These are phyloP conservation scores for Gymnothorax reevesii DNA, from an alignment of 2,797 vertebrate genomes.

Conservation along the genomic window DNA sequence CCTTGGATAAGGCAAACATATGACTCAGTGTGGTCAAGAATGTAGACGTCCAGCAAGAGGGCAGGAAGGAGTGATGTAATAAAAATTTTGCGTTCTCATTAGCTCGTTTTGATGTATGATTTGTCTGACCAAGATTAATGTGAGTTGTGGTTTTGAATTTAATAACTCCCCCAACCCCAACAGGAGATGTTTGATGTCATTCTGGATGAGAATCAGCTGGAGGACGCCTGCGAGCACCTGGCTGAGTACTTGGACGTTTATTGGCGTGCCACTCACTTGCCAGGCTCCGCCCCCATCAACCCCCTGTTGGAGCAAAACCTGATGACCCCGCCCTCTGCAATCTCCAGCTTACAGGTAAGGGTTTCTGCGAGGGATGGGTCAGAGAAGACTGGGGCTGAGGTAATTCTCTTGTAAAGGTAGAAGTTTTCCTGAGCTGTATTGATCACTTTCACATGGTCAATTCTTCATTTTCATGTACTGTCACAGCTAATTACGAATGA, in stretches of 20 bases:
- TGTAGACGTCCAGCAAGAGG: neutral
- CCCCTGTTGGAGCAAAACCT: conserved; percentile 76
- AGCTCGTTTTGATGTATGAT: neutral
- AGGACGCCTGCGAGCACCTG: conserved; percentile 92
- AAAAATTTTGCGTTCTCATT: neutral
- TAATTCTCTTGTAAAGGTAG: neutral
- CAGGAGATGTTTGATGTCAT: conserved; percentile 96
- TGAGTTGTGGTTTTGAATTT: neutral
- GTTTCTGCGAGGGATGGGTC: neutral
- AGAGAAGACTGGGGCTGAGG: neutral
- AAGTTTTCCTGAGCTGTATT: neutral
- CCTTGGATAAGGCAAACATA: neutral
- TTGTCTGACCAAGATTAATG: neutral
- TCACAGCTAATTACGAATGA: no score
- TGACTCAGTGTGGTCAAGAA: neutral
- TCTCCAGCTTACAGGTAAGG: conserved; percentile 87
- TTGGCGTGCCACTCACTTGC: conserved; percentile 92
- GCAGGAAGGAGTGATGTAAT: neutral
- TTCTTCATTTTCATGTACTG: no score
- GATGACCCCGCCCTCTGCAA: conserved; percentile 82
- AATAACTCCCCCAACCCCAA: neutral
- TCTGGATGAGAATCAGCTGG: conserved; percentile 94
- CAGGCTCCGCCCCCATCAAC: conserved; percentile 74
- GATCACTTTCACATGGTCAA: neutral
- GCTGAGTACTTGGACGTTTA: conserved; percentile 93